Evolutionary conservation across 2,113 vertebrate genomes (phyloP).

Genomic region (Odontesthes bonariensis): DNA sequence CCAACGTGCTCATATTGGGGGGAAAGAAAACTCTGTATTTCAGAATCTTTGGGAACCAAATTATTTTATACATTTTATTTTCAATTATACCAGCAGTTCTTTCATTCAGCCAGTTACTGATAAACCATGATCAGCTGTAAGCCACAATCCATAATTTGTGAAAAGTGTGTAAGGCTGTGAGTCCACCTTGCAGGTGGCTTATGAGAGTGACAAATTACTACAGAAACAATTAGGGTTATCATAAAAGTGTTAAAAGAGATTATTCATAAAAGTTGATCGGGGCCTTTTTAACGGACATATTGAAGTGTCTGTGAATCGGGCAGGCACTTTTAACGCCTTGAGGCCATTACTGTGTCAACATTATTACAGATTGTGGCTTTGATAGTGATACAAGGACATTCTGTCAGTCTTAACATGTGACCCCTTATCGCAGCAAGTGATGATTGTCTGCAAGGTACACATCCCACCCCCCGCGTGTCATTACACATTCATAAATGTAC

Average conservation of each 20-base stretch:
- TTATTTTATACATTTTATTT: conserved; percentile 78
- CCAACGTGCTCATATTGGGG: background rate
- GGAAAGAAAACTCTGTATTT: background rate
- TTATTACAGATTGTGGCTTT: conserved; percentile 73
- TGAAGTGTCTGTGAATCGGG: conserved; percentile 3
- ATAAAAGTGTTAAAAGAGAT: conserved; percentile 2
- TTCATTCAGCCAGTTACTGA: conserved; percentile 65
- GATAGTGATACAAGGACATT: conserved; percentile 60
- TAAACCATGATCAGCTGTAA: conserved; percentile 68
- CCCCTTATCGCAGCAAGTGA: conserved; percentile 58
- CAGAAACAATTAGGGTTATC: conserved; percentile 38
- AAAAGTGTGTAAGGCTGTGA: conserved; percentile 24
- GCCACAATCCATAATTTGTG: conserved; percentile 62
- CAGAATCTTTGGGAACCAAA: conserved; percentile 6
- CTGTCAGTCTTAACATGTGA: conserved; percentile 48
- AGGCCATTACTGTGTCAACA: conserved; percentile 34
- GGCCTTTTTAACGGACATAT: conserved; percentile 2
- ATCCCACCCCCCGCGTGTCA: conserved; percentile 50
- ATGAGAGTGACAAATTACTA: conserved; percentile 41
- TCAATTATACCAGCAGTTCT: conserved; percentile 67
- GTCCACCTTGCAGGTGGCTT: conserved; percentile 11
- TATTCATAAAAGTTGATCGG: conserved; percentile 14
- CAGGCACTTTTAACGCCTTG: conserved; percentile 45
- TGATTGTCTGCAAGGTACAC: conserved; percentile 70
- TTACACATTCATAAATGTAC: conserved; percentile 72